Evolutionary conservation across 2,113 vertebrate genomes (phyloP), one percentile per base, ranked within the genome.

Genomic region (Hemiscyllium ocellatum): DNA sequence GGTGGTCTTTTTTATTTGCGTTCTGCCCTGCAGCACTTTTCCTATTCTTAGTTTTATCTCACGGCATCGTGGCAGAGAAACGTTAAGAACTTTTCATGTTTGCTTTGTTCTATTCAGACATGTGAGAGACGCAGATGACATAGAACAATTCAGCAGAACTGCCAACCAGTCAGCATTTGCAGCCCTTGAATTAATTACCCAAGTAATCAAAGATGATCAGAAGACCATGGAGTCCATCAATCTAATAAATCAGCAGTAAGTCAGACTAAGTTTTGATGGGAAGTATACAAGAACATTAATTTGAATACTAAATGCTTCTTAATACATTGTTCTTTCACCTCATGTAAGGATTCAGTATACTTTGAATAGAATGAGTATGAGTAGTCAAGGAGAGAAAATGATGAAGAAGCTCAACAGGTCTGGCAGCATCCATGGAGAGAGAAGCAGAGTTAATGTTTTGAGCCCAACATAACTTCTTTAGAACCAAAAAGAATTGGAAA

Each of bases 241-340:
- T 72, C 98, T 97, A 15, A 98, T 99, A 76, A 97, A 96, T 1
- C 65, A 52, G 72, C 98, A 95, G 99, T 99, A 97, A 96, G 99
- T 96, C 4, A 6, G 0, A 68, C 5, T 61, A 37, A 37, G 19
- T 66, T 93, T 66, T 2, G 29, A 24, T 93, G 33, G 19, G 61
- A 20, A 37, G 37, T 37, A 93, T 66, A 6, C 22, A 61, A 83
- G 80, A 22, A 42, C 15, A 83, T 17, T 42, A 83, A 47, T 83
- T 83, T 83, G 37, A 91, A 91, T 24, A 7, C 4, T 83, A 17
- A 91, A 91, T 24, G 7, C 4, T 66, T 61, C 33, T 17, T 90
- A 37, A 66, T 29, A 90, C 52, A 56, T 15, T 89, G 3, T 52
- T 29, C 24, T 90, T 33, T 33, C 33, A 15, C 6, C 33, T 65